These are phyloP conservation scores for Steatornis caripensis DNA, from an alignment of 2,113 vertebrate genomes.

Conservation along the genomic window DNA sequence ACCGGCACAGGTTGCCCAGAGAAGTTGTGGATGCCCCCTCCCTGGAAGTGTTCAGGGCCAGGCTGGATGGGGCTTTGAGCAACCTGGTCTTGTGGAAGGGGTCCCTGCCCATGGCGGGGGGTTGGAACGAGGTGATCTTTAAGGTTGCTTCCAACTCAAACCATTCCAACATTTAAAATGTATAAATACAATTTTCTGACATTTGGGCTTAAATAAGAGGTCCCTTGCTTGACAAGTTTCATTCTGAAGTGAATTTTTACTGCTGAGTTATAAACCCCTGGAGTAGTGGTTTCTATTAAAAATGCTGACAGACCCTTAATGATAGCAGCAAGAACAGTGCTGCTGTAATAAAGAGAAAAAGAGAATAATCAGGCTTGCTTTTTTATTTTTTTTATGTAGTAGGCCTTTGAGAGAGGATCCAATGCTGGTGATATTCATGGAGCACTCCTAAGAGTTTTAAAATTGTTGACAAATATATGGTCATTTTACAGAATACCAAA, in stretches of 20 bases:
- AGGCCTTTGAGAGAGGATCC: constrained; percentile 15
- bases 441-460: constrained; percentile 20
- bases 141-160: no score
- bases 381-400: neutral
- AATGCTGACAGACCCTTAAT: constrained; percentile 26
- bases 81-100: no score
- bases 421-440: constrained; percentile 9
- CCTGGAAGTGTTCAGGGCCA: no score
- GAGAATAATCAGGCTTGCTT: neutral
- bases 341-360: constrained; percentile 34
- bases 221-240: constrained; percentile 51
- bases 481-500: neutral
- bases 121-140: no score
- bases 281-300: constrained; percentile 43
- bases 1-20: no score
- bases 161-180: no score
- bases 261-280: constrained; percentile 56
- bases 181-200: constrained; percentile 42
- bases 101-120: no score
- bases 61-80: no score
- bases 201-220: constrained; percentile 41
- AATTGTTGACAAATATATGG: constrained; percentile 30
- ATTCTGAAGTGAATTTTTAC: constrained; percentile 40
- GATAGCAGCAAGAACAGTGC: neutral
- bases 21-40: no score